These are phyloP conservation scores for Clarias pachynema DNA, from an alignment of 2,797 vertebrate genomes.

Conservation along the genomic window DNA sequence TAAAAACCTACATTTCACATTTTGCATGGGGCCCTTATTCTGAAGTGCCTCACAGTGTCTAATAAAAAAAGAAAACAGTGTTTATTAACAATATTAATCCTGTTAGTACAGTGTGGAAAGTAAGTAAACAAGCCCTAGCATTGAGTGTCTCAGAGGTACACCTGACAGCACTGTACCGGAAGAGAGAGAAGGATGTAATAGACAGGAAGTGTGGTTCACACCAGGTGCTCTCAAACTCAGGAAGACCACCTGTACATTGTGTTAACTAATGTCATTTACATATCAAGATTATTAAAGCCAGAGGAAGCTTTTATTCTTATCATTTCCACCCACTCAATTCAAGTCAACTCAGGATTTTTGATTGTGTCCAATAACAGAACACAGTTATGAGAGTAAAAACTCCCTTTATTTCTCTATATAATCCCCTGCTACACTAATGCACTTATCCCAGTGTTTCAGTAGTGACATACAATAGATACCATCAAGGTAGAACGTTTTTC, in stretches of 20 bases:
- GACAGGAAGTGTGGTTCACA: not conserved
- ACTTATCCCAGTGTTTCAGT: too few species aligned
- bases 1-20: not conserved
- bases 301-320: not conserved
- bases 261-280: not conserved
- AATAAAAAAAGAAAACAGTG: not conserved
- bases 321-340: not conserved
- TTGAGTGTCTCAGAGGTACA: not conserved
- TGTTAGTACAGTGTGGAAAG: not conserved
- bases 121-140: not conserved
- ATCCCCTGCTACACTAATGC: too few species aligned
- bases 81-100: too few species aligned
- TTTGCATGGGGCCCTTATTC: not conserved
- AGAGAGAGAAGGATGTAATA: not conserved
- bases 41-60: not conserved
- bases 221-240: not conserved
- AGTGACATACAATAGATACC: too few species aligned
- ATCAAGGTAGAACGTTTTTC: too few species aligned
- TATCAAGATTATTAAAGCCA: not conserved
- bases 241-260: not conserved
- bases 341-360: too few species aligned
- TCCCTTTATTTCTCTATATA: too few species aligned
- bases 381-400: too few species aligned
- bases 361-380: too few species aligned
- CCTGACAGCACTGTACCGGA: not conserved